Conservation (phyloP, 2,888 invertebrate genomes). For the Ophioninae sp. region DNA sequence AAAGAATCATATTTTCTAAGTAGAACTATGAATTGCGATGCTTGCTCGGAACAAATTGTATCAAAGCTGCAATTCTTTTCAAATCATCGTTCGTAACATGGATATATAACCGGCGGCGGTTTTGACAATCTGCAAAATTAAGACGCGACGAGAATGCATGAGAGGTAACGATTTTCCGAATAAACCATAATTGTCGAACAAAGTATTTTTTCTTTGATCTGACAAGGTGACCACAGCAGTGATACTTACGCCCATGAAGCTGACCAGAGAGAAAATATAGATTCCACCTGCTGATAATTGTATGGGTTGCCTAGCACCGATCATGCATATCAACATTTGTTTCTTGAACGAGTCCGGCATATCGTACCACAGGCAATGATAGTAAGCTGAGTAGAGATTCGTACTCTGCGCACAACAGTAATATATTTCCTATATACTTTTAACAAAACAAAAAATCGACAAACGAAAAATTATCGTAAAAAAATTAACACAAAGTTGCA, state of each 20-base stretch:
- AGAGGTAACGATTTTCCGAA: not conserved
- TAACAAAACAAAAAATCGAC: not conserved
- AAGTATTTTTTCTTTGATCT: not conserved
- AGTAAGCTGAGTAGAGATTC: constrained; percentile 43
- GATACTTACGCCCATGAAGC: constrained; percentile 48
- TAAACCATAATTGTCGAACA: not conserved
- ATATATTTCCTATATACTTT: not conserved
- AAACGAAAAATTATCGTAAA: not conserved
- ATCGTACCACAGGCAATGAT: constrained; percentile 50
- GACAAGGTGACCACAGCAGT: not conserved
- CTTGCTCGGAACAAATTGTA: not conserved
- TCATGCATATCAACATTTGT: constrained; percentile 50
- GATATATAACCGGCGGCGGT: constrained; percentile 33
- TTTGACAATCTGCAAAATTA: constrained; percentile 27
- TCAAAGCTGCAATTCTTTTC: not conserved
- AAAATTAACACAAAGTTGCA: not conserved
- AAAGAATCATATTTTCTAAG: not conserved
- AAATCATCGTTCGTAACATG: constrained; percentile 38
- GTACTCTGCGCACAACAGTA: constrained; percentile 32
- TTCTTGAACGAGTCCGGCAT: constrained; percentile 41
- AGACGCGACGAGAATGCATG: not conserved
- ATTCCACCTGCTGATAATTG: constrained; percentile 44
- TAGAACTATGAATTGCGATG: not conserved
- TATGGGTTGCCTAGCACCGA: constrained; percentile 47
- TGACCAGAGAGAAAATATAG: constrained; percentile 48